Conservation (phyloP, 2,113 vertebrate genomes). For the Odocoileus hemionus region DNA sequence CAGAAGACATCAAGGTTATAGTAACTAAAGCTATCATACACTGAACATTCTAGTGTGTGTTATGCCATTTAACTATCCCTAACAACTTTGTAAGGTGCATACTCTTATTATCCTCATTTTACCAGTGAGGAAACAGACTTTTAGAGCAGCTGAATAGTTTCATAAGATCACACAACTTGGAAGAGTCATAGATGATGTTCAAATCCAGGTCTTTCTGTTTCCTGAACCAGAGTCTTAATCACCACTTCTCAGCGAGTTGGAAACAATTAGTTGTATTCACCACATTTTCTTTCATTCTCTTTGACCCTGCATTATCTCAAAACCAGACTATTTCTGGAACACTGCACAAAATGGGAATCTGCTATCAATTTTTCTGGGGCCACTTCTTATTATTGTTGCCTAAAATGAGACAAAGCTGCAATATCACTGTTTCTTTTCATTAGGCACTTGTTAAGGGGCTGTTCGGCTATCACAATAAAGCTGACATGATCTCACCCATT, state of each 20-base stretch:
- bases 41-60: background rate
- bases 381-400: conserved; percentile 54
- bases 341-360: conserved; percentile 58
- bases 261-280: conserved; percentile 1
- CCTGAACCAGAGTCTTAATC: background rate
- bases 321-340: conserved; percentile 47
- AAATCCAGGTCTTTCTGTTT: background rate
- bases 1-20: background rate
- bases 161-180: background rate
- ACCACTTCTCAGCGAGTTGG: background rate
- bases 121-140: background rate
- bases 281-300: background rate
- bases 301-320: conserved; percentile 26
- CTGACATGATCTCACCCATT: conserved; percentile 64
- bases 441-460: conserved; percentile 25
- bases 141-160: background rate
- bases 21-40: background rate
- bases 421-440: conserved; percentile 68
- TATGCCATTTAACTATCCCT: background rate
- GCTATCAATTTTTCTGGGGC: conserved; percentile 67
- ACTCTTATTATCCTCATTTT: background rate
- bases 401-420: conserved; percentile 63
- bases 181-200: background rate
- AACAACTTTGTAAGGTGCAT: background rate
- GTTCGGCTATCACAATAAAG: conserved; percentile 60